Conservation (phyloP, 2,888 invertebrate species). For the Tillus elongatus region DNA sequence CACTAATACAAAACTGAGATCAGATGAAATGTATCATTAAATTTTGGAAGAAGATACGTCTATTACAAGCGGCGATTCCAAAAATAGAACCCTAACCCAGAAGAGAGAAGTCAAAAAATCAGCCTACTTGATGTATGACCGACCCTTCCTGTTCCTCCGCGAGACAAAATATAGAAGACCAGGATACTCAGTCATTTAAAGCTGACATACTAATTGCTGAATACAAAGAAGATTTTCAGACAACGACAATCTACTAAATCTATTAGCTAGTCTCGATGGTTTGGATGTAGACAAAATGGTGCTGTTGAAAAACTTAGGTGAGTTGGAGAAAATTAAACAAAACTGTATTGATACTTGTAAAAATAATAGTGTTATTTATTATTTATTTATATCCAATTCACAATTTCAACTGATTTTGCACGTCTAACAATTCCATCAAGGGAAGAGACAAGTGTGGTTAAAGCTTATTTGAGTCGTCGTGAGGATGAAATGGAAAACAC, state of each 20-base stretch:
- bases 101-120: slow-evolving; percentile 15
- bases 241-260: slow-evolving; percentile 16
- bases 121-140: slow-evolving; percentile 11
- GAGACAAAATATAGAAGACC: slow-evolving; percentile 14
- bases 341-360: slow-evolving; percentile 3
- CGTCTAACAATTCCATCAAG: slow-evolving; percentile 11
- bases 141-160: slow-evolving; percentile 13
- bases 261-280: slow-evolving; percentile 14
- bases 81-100: slow-evolving; percentile 9
- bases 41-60: slow-evolving; percentile 17
- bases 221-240: slow-evolving; percentile 15
- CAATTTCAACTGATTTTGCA: slow-evolving; percentile 10
- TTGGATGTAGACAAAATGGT: slow-evolving; percentile 17
- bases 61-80: slow-evolving; percentile 11
- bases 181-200: slow-evolving; percentile 14
- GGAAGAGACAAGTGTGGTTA: slow-evolving; percentile 12
- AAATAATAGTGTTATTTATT: too few species aligned
- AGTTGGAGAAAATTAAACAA: slow-evolving; percentile 8
- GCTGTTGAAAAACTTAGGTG: slow-evolving; percentile 13
- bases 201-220: slow-evolving; percentile 16
- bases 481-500: slow-evolving; percentile 11
- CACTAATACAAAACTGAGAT: too few species aligned
- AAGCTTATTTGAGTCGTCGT: slow-evolving; percentile 10
- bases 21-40: slow-evolving; percentile 15
- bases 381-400: not conserved